A percentile compares a stretch with the other conserved stretches of the same genome.
Conservation (phyloP, 2,888 invertebrate species). For the Pycnomerus fuliginosus region DNA sequence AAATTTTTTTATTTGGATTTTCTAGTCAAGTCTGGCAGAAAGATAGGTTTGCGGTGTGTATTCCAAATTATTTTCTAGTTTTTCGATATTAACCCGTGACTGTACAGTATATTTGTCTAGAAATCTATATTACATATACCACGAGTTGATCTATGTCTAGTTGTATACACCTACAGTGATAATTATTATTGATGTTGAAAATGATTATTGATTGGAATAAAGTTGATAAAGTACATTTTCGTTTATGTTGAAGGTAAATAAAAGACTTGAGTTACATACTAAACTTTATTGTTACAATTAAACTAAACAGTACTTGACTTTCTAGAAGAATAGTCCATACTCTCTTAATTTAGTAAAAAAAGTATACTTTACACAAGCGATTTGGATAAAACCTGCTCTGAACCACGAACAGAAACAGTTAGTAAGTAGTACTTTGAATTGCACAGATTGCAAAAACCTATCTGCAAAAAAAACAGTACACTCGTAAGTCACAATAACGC, state of each 20-base stretch:
- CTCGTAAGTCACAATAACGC: constrained; percentile 20
- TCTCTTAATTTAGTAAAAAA: constrained; percentile 51
- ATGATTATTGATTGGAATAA: constrained; percentile 22
- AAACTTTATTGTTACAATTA: constrained; percentile 51
- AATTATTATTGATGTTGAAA: constrained; percentile 31
- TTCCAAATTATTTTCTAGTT: constrained; percentile 9
- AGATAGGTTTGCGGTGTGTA: constrained; percentile 14
- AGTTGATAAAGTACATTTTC: constrained; percentile 12
- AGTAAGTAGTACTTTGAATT: constrained; percentile 38
- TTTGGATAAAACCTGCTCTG: constrained; percentile 32
- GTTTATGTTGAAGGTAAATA: constrained; percentile 1
- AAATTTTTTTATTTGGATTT: constrained; percentile 14
- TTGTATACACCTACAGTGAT: constrained; percentile 21
- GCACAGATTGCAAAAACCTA: constrained; percentile 43
- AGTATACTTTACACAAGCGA: constrained; percentile 49
- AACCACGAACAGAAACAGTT: constrained; percentile 20
- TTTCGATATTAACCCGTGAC: constrained; percentile 11
- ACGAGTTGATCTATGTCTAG: constrained; percentile 23
- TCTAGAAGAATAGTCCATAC: constrained; percentile 54
- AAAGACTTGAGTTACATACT: constrained; percentile 39
- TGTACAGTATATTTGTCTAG: constrained; percentile 21
- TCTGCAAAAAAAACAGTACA: constrained; percentile 33
- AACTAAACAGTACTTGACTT: constrained; percentile 52
- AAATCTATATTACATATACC: constrained; percentile 9
- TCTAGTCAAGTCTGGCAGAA: too few relatives aligned